Percentiles rank a stretch among this genome's conserved stretches.
Conservation (phyloP, 2,113 vertebrate genomes). For the Brachypodius melanocephalos region DNA sequence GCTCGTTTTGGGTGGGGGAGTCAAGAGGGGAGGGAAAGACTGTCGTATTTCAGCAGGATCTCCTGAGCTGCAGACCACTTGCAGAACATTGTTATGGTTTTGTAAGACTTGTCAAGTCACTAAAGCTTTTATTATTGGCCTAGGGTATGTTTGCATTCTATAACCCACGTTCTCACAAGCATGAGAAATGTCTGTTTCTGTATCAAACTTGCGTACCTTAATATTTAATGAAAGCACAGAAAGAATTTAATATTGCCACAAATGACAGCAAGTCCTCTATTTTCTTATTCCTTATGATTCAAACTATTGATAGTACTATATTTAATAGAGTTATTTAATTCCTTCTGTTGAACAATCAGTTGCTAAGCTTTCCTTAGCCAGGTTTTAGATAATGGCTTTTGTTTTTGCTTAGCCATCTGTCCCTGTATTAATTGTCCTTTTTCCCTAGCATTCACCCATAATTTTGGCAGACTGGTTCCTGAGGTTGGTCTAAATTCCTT, state of each 20-base stretch:
- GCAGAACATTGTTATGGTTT: neutral
- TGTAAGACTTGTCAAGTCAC: neutral
- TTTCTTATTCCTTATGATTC: slow-evolving; percentile 1
- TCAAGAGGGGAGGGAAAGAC: neutral
- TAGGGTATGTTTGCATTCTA: neutral
- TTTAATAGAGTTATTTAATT: slow-evolving; percentile 11
- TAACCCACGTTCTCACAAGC: neutral
- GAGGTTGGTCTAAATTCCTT: slow-evolving; percentile 30
- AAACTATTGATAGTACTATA: neutral
- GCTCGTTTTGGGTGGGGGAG: rapidly evolving
- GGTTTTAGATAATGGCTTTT: slow-evolving; percentile 58
- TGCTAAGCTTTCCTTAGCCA: slow-evolving; percentile 51
- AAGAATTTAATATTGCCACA: neutral
- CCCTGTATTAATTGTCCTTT: slow-evolving; percentile 67
- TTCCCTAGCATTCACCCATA: slow-evolving; percentile 33
- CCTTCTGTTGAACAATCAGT: slow-evolving; percentile 38
- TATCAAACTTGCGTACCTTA: neutral
- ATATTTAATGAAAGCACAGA: neutral
- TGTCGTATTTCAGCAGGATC: neutral
- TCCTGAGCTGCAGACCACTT: neutral
- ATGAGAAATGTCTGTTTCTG: neutral
- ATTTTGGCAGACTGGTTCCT: slow-evolving; percentile 51
- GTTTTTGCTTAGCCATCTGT: slow-evolving; percentile 68
- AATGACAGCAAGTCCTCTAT: neutral
- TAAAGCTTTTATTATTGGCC: neutral